Evolutionary conservation across 2,113 vertebrate genomes (phyloP), one percentile per base, ranked within the genome.

Genomic region (Oophaga pumilio): DNA sequence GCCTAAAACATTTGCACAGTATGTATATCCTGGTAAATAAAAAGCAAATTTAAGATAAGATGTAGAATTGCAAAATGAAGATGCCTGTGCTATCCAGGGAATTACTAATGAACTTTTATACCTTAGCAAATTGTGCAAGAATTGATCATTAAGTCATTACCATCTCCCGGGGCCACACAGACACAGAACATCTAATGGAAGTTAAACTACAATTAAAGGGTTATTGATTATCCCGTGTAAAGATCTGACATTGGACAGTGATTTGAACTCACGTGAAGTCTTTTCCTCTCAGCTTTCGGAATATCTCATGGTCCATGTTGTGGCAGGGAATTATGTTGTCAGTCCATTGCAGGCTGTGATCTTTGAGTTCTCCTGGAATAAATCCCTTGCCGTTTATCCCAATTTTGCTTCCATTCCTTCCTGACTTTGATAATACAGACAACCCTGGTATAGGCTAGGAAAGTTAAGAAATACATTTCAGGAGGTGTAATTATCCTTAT

Each of bases 391-490:
- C 10, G 0, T 1, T n/a, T 2, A 11, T 0, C 2, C 0, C 71
- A 1, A 11, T 74, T 50, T 22, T 74, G 18, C 7, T 74, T 22
- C 71, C 12, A 20, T 0, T 8, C 0, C 4, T 0, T 28, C 0
- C 22, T 0, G 15, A 71, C n/a, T n/a, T 66, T 56, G 77, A 90
- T 49, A 90, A 2, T 26, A 83, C 90, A 0, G 84, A 85, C 73
- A 87, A 53, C 18, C 76, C 89, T 66, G 93, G 92, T 2, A 90
- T 59, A 18, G 92, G 88, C 93, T 96, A 86, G 66, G 43, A 87
- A 24, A 49, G 20, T 76, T 50, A 14, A 85, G 43, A 83, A 69
- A 59, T 33, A 17, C 9, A 62, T 60, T 59, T 62, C 10, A 33
- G 15, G 3, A 59, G 9, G 15, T 71, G 6, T 33, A 33, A 71